A percentile compares a stretch with the other conserved stretches of the same genome.
phyloP scores from a whole-genome alignment of 2,113 vertebrate species.

The Carlito syrichta region DNA sequence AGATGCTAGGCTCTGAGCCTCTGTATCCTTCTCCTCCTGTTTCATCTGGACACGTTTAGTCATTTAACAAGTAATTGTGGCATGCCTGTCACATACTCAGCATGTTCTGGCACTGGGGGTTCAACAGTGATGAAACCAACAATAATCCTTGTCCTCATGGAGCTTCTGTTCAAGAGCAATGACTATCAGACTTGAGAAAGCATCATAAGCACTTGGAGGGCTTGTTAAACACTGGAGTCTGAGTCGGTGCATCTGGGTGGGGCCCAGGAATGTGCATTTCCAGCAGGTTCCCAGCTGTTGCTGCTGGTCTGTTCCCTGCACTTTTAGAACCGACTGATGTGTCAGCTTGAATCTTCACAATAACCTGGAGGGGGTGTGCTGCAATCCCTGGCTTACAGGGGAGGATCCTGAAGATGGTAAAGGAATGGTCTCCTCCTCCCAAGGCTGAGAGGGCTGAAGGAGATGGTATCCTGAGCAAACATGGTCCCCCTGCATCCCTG shows the following conservation, averaged over 20 bases:
- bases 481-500: not conserved
- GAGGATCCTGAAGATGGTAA: not conserved
- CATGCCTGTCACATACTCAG: not conserved
- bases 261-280: not conserved
- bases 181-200: not conserved
- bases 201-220: not conserved
- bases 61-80: not conserved
- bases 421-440: not conserved
- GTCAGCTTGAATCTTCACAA: not conserved
- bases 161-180: not conserved
- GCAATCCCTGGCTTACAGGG: not conserved
- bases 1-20: not conserved
- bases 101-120: not conserved
- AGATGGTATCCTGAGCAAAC: not conserved
- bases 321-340: not conserved
- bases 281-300: not conserved
- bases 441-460: too few relatives aligned
- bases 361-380: not conserved
- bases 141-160: not conserved
- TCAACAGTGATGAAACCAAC: not conserved
- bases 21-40: not conserved
- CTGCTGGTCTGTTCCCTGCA: not conserved
- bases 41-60: not conserved
- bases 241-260: not conserved
- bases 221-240: not conserved